Evolutionary conservation across 2,113 vertebrate genomes (phyloP).

Genomic region (Vulpes lagopus): DNA sequence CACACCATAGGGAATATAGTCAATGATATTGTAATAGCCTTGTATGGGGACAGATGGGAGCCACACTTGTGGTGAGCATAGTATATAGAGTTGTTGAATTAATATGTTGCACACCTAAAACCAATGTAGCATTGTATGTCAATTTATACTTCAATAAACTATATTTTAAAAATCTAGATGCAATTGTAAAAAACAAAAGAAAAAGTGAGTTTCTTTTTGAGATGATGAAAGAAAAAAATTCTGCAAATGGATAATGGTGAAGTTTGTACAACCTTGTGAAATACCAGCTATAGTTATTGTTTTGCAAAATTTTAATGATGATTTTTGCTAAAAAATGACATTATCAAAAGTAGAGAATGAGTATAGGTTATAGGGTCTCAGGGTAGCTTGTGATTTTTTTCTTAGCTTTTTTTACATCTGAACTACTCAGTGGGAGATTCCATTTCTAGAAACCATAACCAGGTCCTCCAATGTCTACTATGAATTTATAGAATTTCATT

Average conservation of each 20-base stretch:
- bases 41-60: not conserved
- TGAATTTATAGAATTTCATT: slow-evolving; percentile 23
- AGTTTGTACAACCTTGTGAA: not conserved
- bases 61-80: not conserved
- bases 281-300: not conserved
- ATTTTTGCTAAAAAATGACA: not conserved
- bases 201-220: not conserved
- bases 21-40: not conserved
- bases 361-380: not conserved
- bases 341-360: not conserved
- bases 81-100: not conserved
- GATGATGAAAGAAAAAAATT: not conserved
- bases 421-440: not conserved
- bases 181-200: not conserved
- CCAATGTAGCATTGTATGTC: not conserved
- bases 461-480: not conserved
- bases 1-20: not conserved
- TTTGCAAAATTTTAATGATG: not conserved
- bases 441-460: not conserved
- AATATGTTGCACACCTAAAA: not conserved
- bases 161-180: not conserved
- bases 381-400: not conserved
- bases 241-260: not conserved
- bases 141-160: not conserved
- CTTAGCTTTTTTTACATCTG: not conserved